Evolutionary conservation across 92 coral and sea anemone species (phyloP).

Genomic region (Epizoanthus stellaris): DNA sequence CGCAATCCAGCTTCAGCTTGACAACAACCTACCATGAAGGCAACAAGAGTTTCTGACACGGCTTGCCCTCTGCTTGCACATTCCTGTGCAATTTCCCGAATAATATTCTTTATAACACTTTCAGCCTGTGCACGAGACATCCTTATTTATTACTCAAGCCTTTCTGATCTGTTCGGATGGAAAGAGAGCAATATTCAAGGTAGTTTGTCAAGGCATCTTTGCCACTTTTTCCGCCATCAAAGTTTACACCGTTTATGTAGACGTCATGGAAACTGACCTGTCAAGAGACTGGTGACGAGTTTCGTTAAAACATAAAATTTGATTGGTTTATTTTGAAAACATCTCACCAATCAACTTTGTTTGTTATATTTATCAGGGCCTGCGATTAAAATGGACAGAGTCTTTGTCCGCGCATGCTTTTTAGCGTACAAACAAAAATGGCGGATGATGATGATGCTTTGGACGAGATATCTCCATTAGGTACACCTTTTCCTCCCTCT

Average conservation of each 20-base stretch:
- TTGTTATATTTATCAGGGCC: slow-evolving; percentile 2
- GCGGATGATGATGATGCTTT: too few species aligned
- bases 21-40: slow-evolving; percentile 83
- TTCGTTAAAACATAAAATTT: neutral
- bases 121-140: slow-evolving; percentile 99
- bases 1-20: too few species aligned
- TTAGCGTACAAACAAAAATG: too few species aligned
- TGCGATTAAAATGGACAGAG: neutral
- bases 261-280: slow-evolving; percentile 76
- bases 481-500: slow-evolving; percentile 29
- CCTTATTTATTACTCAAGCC: neutral
- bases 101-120: slow-evolving; percentile 96
- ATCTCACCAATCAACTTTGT: neutral
- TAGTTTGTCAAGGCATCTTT: neutral
- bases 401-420: slow-evolving; percentile 2
- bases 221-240: slow-evolving; percentile 46
- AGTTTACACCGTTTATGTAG: slow-evolving; percentile 56
- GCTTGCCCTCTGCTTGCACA: slow-evolving; percentile 98
- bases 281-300: slow-evolving; percentile 58
- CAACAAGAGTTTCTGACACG: slow-evolving; percentile 96
- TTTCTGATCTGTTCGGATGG: neutral
- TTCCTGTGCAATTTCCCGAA: slow-evolving; percentile 99
- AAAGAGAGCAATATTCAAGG: slow-evolving; percentile 2
- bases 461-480: slow-evolving; percentile 2
- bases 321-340: slow-evolving; percentile 2